Conservation (phyloP, 2,113 vertebrate species). For the Muscicapa adusta region DNA sequence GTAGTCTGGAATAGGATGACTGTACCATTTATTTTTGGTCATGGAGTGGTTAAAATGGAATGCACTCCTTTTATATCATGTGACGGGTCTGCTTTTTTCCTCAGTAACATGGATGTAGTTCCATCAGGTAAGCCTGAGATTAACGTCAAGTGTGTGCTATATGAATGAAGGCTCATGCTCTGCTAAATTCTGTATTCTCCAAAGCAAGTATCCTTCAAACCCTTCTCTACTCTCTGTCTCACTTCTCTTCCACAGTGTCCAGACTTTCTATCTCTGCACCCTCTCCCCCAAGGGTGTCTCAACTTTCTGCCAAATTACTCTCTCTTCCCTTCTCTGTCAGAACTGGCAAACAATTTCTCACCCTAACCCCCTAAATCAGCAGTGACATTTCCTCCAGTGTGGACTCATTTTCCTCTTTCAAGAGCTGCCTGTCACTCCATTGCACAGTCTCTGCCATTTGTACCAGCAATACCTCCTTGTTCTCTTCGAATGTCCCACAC, state of each 20-base stretch:
- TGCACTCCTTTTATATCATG: not conserved
- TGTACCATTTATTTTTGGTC: slow-evolving; percentile 11
- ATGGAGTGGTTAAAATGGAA: slow-evolving; percentile 28
- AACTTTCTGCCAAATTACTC: slow-evolving; percentile 1
- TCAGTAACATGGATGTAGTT: not conserved
- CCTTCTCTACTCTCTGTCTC: not conserved
- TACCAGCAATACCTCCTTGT: not conserved
- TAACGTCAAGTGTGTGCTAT: not conserved
- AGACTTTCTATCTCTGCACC: not conserved
- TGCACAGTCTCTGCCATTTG: not conserved
- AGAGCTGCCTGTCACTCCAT: not conserved
- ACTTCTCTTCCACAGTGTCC: not conserved
- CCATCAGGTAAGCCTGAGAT: not conserved
- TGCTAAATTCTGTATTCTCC: not conserved
- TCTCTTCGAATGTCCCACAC: not conserved
- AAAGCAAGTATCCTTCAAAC: not conserved
- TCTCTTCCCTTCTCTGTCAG: not conserved
- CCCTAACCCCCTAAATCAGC: not conserved
- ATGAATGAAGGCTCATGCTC: not conserved
- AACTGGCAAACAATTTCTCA: not conserved
- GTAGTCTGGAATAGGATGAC: slow-evolving; percentile 22
- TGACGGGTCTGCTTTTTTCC: not conserved
- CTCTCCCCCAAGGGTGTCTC: not conserved
- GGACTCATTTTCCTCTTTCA: not conserved
- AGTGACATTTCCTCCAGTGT: not conserved